A percentile compares a stretch with the other conserved stretches of the same genome.
phyloP scores from a whole-genome alignment of 2,888 invertebrate genomes.

The Drosophila recens region DNA sequence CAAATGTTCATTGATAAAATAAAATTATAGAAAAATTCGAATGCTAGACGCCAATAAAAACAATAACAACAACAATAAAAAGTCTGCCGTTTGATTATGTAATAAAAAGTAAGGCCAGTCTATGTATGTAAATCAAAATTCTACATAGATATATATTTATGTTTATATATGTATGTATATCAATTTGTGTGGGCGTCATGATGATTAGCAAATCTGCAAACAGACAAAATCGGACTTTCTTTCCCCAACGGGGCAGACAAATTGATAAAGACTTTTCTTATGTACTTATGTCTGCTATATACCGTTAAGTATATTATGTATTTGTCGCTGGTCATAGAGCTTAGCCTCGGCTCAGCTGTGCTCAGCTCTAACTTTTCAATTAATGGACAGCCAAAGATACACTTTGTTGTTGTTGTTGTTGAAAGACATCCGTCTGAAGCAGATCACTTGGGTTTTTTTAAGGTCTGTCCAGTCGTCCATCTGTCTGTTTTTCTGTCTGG shows the following conservation, averaged over 20 bases:
- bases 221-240: conserved; percentile 25
- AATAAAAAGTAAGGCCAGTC: conserved; percentile 55
- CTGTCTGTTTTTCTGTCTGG: conserved; percentile 14
- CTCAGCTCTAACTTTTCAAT: conserved; percentile 40
- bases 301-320: conserved; percentile 37
- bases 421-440: conserved; percentile 32
- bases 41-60: conserved; percentile 60
- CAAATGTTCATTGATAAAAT: conserved; percentile 59
- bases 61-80: conserved; percentile 36
- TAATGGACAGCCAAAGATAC: conserved; percentile 17
- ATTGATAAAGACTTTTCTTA: conserved; percentile 36
- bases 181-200: conserved; percentile 51
- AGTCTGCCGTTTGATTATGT: conserved; percentile 56
- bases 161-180: conserved; percentile 11
- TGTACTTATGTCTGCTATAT: conserved; percentile 8
- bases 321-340: conserved; percentile 5
- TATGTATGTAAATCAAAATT: conserved; percentile 58
- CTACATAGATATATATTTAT: conserved; percentile 13
- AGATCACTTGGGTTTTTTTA: conserved; percentile 3
- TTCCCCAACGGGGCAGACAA: conserved; percentile 19
- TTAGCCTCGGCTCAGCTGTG: conserved; percentile 18
- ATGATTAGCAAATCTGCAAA: conserved; percentile 60
- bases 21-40: conserved; percentile 54
- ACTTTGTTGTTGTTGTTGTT: conserved; percentile 3
- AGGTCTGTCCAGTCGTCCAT: not conserved